Conservation (phyloP, 2,113 vertebrate genomes). For the Epinephelus lanceolatus region DNA sequence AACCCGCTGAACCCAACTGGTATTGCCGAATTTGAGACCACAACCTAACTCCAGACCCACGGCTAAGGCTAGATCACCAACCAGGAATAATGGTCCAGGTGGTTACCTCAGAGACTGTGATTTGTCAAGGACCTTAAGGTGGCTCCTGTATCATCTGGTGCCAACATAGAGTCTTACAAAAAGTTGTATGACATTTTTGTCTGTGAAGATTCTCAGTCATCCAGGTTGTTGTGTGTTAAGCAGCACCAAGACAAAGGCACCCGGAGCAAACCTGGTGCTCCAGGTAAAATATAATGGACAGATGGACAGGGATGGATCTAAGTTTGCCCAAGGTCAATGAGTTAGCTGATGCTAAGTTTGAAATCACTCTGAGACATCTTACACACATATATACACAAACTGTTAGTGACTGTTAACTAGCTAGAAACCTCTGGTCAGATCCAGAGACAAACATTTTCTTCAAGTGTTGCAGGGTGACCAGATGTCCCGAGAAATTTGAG, state of each 20-base stretch:
- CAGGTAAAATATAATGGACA: no score
- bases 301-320: no score
- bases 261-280: background rate
- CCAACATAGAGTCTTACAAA: background rate
- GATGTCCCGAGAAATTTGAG: no score
- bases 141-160: background rate
- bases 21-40: background rate
- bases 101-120: background rate
- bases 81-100: no score
- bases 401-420: background rate
- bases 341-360: background rate
- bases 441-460: no score
- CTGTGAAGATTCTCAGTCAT: background rate
- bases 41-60: no score
- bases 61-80: background rate
- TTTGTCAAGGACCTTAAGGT: background rate
- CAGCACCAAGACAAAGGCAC: background rate
- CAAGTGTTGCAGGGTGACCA: no score
- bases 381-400: background rate
- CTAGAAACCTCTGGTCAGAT: no score
- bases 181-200: background rate
- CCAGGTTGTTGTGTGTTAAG: background rate
- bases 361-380: background rate
- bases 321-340: no score
- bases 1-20: no score